Evolutionary conservation across 2,113 vertebrate genomes (phyloP).

Genomic region (Pelusios castaneus): DNA sequence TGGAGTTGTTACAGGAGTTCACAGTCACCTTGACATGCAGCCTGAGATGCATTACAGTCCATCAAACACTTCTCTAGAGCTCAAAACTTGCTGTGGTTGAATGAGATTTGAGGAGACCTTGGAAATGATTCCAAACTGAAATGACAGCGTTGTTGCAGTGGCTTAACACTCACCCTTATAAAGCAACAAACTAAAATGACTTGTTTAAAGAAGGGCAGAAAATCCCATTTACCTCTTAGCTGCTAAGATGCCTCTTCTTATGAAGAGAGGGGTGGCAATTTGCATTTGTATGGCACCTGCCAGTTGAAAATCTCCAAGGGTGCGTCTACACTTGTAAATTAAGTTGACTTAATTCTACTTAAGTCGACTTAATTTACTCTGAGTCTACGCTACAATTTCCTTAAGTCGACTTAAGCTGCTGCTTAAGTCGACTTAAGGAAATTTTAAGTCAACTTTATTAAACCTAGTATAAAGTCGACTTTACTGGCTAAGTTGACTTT

Average conservation of each 20-base stretch:
- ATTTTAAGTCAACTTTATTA: too few relatives aligned
- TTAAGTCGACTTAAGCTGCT: too few relatives aligned
- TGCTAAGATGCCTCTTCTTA: too few relatives aligned
- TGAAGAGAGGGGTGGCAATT: neutral
- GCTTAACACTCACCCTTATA: neutral
- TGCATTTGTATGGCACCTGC: neutral
- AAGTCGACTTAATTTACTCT: too few relatives aligned
- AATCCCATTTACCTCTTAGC: neutral
- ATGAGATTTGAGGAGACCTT: neutral
- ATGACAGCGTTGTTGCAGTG: neutral
- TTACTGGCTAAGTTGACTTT: too few relatives aligned
- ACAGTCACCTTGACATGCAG: neutral
- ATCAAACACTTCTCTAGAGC: neutral
- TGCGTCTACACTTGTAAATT: too few relatives aligned
- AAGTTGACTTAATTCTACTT: too few relatives aligned
- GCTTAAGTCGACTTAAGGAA: too few relatives aligned
- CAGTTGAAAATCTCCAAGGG: too few relatives aligned
- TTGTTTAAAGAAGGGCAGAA: neutral
- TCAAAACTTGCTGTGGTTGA: neutral
- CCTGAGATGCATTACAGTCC: neutral
- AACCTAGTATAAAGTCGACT: too few relatives aligned
- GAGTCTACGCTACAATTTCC: too few relatives aligned
- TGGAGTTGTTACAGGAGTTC: neutral
- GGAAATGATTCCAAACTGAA: neutral
- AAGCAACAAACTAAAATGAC: neutral